Base-by-base conservation (phyloP, 1,140 invertebrate genomes). In the Saccostrea cuccullata region DNA sequence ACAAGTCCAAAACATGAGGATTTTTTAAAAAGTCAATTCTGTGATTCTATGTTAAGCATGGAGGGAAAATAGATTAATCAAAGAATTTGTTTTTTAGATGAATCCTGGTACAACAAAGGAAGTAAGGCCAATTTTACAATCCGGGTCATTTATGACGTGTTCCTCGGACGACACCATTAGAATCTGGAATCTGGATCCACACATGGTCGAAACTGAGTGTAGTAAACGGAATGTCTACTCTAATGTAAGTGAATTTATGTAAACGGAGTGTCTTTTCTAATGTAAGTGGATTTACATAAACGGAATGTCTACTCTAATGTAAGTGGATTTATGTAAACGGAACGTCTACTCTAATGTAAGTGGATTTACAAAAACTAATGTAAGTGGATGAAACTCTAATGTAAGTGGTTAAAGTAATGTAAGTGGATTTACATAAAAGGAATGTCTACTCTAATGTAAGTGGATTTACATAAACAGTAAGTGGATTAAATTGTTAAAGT, bases 151-250 rank as follows among this genome's bases (percentile, higher is more conserved):
- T 95, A 96, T 99, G 36, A 96, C 98, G 11, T 99, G 98, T 94
- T 98, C 98, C 87, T 98, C 97, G 91, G 98, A 99, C 95, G 98
- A 99, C 95, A 99, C 98, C 0, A 98, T 99, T 86, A 96, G 98
- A 2, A 96, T 98, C 9, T 99, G 98, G 98, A 97, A 97, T 90
- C 93, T 98, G 3, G 96, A 94, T 73, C 91, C 92, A 23, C 94
- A 94, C 82, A 92, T 94, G 91, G 90, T 88, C 12, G 92, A 93
- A 40, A 93, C 93, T 23, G 89, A 91, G 20, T 87, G 88, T 40
- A 93, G 92, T 83, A 94, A 93, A 88, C 88, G 92, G 47, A 95
- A 99, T 95, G 98, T 99, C 90, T 99, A 98, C 95, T 98, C 30
- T 36, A 36, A 36, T 36, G 30, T 98, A 95, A 96, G 97, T 60